Percentiles rank a stretch among this genome's conserved stretches.
phyloP scores from a whole-genome alignment of 2,888 invertebrate genomes.

The Mantis religiosa region DNA sequence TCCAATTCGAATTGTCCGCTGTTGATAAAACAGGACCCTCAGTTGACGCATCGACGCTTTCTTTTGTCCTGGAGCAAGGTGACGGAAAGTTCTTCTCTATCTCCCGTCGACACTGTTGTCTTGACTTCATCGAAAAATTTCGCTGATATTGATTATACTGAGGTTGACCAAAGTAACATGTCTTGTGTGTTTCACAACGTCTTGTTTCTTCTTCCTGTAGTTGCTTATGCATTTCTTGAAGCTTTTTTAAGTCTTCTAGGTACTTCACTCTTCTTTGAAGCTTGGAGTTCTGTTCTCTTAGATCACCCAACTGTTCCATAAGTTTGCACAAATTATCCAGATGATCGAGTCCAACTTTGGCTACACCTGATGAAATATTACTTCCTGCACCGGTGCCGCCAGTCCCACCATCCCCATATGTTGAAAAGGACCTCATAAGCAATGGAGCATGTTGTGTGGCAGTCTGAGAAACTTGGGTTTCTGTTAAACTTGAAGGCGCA shows the following conservation, averaged over 20 bases:
- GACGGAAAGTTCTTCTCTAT: neutral
- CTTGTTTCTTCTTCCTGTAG: conserved; percentile 37
- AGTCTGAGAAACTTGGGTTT: neutral
- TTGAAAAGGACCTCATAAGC: conserved; percentile 22
- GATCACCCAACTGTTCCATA: conserved; percentile 68
- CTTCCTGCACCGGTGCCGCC: neutral
- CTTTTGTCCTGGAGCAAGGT: conserved; percentile 44
- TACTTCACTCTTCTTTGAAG: conserved; percentile 66
- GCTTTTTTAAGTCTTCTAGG: conserved; percentile 64
- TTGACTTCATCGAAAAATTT: neutral
- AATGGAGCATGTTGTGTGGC: neutral
- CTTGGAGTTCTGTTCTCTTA: conserved; percentile 67
- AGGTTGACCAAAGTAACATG: neutral
- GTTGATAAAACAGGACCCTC: conserved; percentile 51
- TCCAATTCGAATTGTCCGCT: conserved; percentile 50
- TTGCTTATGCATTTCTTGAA: conserved; percentile 57
- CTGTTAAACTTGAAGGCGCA: conserved; percentile 30
- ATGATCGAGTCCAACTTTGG: conserved; percentile 59
- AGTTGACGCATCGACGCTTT: conserved; percentile 59
- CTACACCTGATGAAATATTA: neutral
- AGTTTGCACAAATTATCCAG: conserved; percentile 72
- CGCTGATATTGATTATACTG: conserved; percentile 4
- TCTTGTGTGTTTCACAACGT: conserved; percentile 20
- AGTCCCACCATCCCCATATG: neutral
- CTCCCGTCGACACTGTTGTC: neutral